Base-by-base conservation (phyloP, 2,113 vertebrate genomes). In the Ophiodon elongatus region DNA sequence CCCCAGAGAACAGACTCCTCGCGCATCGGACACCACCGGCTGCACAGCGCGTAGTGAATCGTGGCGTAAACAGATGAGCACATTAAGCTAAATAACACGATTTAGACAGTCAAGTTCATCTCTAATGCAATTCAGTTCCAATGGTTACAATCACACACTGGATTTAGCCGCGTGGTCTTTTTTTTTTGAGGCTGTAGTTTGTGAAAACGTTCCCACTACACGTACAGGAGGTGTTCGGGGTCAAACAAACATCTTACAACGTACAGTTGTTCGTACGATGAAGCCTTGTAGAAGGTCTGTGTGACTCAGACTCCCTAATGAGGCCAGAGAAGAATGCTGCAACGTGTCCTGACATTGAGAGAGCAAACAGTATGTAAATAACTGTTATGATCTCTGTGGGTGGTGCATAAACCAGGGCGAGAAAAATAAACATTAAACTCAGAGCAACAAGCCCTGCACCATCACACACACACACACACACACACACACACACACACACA, bases 301-400 rank as follows among this genome's bases (percentile, higher is more conserved):
- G 21, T 15, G 10, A 17, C 13, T 15, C 21, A 14, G 37, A 60
- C 79, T 50, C 19, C 19, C 64, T 45, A 19, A 79, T 80, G 23
- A 64, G 62, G 9, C 79, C 23, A 25, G 52, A 29, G 33, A 15
- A 29, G 57, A 65, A 76, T 13, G 11, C 37, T 31, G 56, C 54
- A 29, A 45, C 29, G 37, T 29, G 59, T 66, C 37, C 2, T 65
- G 81, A 83, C 81, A 72, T n/a, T 65, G 81, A 72, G 60, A 71
- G 35, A 73, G 74, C 54, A 79, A 69, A 86, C 77, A 75, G 47
- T 67, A 76, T 80, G 83, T 76, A 76, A 85, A 85, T 85, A 72
- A 41, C n/a, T 50, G 77, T 76, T 80, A 47, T 85, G 77, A 80
- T 80, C 77, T 85, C 78, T 41, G 79, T 74, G 63, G 79, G 84